Evolutionary conservation across 2,888 invertebrate species (phyloP).

Genomic region (Folsomia manolachei): DNA sequence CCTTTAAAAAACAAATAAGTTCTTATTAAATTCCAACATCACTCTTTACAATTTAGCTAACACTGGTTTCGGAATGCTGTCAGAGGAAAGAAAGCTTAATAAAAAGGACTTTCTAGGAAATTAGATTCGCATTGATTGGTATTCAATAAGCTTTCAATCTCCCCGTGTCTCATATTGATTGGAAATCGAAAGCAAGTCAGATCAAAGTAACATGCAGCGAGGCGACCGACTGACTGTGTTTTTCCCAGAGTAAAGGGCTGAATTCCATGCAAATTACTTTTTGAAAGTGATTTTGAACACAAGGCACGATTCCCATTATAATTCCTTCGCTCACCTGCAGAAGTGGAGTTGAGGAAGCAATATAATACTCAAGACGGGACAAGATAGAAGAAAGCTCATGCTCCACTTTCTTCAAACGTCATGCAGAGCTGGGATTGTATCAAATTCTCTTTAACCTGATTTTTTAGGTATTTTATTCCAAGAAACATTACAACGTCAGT

Average conservation of each 20-base stretch:
- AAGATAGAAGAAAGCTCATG: background rate
- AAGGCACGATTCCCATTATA: background rate
- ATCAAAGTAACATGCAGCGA: background rate
- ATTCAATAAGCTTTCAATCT: background rate
- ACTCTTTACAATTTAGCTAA: no score
- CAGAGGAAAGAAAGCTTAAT: no score
- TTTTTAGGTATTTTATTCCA: no score
- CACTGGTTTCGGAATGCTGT: no score
- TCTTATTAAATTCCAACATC: no score
- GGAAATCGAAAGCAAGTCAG: background rate
- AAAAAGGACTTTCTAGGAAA: no score
- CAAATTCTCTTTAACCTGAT: background rate
- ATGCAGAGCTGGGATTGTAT: background rate
- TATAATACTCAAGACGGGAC: no score
- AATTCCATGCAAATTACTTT: constrained; percentile 10
- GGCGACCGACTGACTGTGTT: no score
- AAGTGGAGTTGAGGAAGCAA: background rate
- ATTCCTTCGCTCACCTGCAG: background rate
- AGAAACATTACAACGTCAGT: no score
- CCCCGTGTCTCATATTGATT: background rate
- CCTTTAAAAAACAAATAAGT: no score
- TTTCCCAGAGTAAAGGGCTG: background rate
- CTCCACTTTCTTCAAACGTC: background rate
- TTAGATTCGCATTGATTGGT: background rate
- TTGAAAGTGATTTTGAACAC: constrained; percentile 7